phyloP scores from a whole-genome alignment of 2,888 invertebrate species.

The Scelioninae gen. 1 region DNA sequence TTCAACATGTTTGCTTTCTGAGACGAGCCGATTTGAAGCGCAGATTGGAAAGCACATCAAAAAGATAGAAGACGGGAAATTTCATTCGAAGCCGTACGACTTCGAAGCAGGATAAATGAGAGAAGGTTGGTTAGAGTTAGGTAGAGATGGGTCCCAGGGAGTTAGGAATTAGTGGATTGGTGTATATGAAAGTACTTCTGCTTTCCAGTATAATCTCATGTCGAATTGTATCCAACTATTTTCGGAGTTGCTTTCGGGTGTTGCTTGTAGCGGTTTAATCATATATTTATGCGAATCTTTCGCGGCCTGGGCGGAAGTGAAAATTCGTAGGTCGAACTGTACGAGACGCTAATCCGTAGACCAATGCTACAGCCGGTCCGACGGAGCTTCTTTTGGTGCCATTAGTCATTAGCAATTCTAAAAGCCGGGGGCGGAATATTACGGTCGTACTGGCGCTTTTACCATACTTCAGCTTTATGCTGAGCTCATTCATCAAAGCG shows the following conservation, averaged over 20 bases:
- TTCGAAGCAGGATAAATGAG: constrained; percentile 63
- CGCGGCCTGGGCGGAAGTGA: too few relatives aligned
- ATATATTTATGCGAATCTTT: constrained; percentile 34
- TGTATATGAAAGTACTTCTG: constrained; percentile 83
- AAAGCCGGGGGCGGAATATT: constrained; percentile 81
- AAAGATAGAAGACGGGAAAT: constrained; percentile 80
- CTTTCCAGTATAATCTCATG: constrained; percentile 74
- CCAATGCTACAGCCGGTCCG: constrained; percentile 51
- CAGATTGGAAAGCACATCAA: constrained; percentile 77
- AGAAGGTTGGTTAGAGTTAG: constrained; percentile 68
- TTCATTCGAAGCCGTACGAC: constrained; percentile 81
- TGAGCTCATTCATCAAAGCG: constrained; percentile 83
- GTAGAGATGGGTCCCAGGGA: constrained; percentile 77
- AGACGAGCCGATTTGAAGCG: constrained; percentile 59
- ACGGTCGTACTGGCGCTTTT: constrained; percentile 80
- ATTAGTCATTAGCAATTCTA: constrained; percentile 84
- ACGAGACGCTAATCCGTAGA: constrained; percentile 62
- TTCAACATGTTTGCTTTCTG: constrained; percentile 4
- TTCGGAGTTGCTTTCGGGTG: background rate
- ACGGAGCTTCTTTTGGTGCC: constrained; percentile 79
- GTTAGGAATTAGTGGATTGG: constrained; percentile 81
- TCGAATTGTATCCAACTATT: constrained; percentile 17
- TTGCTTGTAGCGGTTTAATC: constrained; percentile 26
- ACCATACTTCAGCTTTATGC: constrained; percentile 82
- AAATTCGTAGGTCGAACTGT: constrained; percentile 57